phyloP scores from a whole-genome alignment of 2,113 vertebrate genomes.

The Tupaia chinensis region DNA sequence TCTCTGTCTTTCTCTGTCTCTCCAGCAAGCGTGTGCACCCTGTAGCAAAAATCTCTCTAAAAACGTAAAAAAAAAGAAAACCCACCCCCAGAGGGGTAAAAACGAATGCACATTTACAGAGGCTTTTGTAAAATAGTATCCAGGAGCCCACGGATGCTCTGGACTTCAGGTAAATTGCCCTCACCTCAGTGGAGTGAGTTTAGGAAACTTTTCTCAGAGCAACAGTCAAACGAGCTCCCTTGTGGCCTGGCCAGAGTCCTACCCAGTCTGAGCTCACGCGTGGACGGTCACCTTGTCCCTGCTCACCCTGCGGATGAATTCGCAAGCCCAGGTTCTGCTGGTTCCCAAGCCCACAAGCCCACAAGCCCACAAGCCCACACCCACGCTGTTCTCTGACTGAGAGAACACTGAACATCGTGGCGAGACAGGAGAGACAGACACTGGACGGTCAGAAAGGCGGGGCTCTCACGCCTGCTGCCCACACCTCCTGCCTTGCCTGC shows the following conservation, averaged over 20 bases:
- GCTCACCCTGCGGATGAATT: background rate
- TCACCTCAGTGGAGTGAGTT: background rate
- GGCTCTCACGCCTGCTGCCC: background rate
- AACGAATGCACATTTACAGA: background rate
- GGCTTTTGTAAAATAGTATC: background rate
- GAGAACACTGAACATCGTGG: background rate
- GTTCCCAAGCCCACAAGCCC: background rate
- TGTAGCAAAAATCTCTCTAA: too few species aligned
- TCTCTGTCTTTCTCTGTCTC: too few species aligned
- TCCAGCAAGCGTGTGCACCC: too few species aligned
- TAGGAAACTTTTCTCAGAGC: slow-evolving; percentile 5
- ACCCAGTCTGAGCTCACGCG: background rate
- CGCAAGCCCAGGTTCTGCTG: background rate
- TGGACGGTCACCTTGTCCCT: background rate
- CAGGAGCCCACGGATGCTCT: background rate
- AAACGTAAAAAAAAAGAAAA: too few species aligned
- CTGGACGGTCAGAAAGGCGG: background rate
- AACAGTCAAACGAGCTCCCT: background rate
- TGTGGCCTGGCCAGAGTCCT: background rate
- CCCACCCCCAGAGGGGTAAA: too few species aligned
- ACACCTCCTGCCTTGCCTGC: background rate
- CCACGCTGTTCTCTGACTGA: background rate
- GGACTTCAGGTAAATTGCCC: background rate
- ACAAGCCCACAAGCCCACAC: background rate
- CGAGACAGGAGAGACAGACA: background rate